Percentiles rank a stretch among this genome's conserved stretches.
These are phyloP conservation scores for Heliconius hewitsoni DNA, from an alignment of 1,140 invertebrate genomes.

Conservation along the genomic window DNA sequence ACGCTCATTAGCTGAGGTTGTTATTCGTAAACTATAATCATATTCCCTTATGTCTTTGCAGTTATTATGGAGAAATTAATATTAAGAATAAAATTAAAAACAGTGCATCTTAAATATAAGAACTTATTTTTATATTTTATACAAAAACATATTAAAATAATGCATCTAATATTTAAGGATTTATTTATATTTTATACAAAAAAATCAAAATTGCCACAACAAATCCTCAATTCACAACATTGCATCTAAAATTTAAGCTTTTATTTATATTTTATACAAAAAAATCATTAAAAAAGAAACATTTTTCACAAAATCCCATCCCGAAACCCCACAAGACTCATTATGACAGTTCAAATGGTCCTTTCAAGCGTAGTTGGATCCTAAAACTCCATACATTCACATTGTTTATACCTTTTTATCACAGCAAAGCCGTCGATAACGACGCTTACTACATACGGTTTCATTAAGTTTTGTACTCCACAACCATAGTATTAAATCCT, in stretches of 20 bases:
- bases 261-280: not conserved
- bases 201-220: too few species aligned
- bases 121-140: too few species aligned
- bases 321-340: constrained; percentile 27
- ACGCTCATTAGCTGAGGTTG: not conserved
- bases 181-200: too few species aligned
- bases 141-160: too few species aligned
- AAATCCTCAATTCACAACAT: too few species aligned
- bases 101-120: too few species aligned
- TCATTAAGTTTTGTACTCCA: constrained; percentile 74
- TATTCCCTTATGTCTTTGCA: not conserved
- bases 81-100: not conserved
- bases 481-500: constrained; percentile 59
- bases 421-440: constrained; percentile 71
- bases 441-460: constrained; percentile 67
- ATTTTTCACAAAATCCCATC: constrained; percentile 18
- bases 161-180: too few species aligned
- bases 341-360: constrained; percentile 46
- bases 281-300: not conserved
- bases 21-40: too few species aligned
- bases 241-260: too few species aligned
- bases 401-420: constrained; percentile 72
- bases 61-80: not conserved
- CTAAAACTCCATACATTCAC: constrained; percentile 69
- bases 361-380: constrained; percentile 52